A percentile compares a stretch with the other conserved stretches of the same genome.
Evolutionary conservation across 2,888 invertebrate species (phyloP).

Genomic region (Agonopterix arenella): DNA sequence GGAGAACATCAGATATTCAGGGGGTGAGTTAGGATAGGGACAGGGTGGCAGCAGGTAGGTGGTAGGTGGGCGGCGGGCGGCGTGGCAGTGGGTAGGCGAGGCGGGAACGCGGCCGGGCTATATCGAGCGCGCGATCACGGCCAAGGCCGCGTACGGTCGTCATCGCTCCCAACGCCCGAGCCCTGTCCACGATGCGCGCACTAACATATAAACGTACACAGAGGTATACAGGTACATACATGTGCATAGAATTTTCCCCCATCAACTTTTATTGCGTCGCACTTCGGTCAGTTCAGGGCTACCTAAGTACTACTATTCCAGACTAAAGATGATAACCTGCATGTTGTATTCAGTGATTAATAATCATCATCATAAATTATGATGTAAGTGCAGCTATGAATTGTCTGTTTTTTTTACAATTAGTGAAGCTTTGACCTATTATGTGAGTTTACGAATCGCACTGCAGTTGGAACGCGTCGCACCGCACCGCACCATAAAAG

Average conservation of each 20-base stretch:
- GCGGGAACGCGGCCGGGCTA: slow-evolving; percentile 49
- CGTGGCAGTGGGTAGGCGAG: slow-evolving; percentile 30
- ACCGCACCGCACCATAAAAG: too few relatives aligned
- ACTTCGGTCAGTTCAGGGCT: background rate
- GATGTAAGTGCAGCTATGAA: too few relatives aligned
- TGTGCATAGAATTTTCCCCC: slow-evolving; percentile 1
- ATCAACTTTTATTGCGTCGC: slow-evolving; percentile 3
- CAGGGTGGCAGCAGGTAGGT: slow-evolving; percentile 24
- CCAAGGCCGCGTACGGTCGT: slow-evolving; percentile 62
- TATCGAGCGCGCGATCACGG: slow-evolving; percentile 75
- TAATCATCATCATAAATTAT: too few relatives aligned
- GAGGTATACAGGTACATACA: background rate
- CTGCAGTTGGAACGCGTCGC: too few relatives aligned
- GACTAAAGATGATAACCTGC: too few relatives aligned
- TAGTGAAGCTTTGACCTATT: too few relatives aligned
- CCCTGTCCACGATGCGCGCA: slow-evolving; percentile 14
- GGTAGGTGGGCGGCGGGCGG: slow-evolving; percentile 25
- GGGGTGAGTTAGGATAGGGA: slow-evolving; percentile 25
- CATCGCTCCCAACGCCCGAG: slow-evolving; percentile 43
- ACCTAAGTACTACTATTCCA: too few relatives aligned
- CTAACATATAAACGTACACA: background rate
- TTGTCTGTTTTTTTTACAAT: too few relatives aligned
- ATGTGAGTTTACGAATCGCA: too few relatives aligned
- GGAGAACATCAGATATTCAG: slow-evolving; percentile 32
- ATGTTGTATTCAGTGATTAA: too few relatives aligned